Evolutionary conservation across 2,113 vertebrate species (phyloP), one percentile per base, ranked within the genome.

Genomic region (Brachyhypopomus occidentalis): DNA sequence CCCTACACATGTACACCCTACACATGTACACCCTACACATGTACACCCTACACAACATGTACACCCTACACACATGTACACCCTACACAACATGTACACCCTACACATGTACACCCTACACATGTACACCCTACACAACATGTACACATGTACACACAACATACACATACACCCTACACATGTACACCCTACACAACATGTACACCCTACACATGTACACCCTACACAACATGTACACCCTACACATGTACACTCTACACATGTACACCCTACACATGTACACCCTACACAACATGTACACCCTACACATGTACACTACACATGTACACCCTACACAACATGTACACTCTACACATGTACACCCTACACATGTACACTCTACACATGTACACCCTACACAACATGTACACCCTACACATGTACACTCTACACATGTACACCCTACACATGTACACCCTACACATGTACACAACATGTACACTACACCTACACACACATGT

Each of bases 11-110:
- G 34, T 62, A 45, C 2, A 62, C 52, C 74, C 23, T 25, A 25
- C 1, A 41, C 58, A n/a, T 75, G 34, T 62, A 45, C 2, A 62
- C 52, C 74, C 23, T 25, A 25, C 1, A 41, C 58, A n/a, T 75
- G 34, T 62, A 45, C 2, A 62, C 52, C 74, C 23, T 25, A 25
- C 59, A 76, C 12, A 22, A 41, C 58, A n/a, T 75, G 34, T 62
- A 45, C 2, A 62, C 52, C 74, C 23, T 25, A 25, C 1, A 22
- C n/a, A n/a, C n/a, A n/a, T n/a, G n/a, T n/a, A n/a, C n/a, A n/a
- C n/a, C n/a, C n/a, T n/a, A n/a, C 59, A 76, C 12, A 22, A 41
- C 58, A n/a, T 75, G 34, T 62, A 45, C 2, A 62, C 52, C 74
- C 23, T 25, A 25, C 1, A 22, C n/a, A n/a, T n/a, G n/a, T n/a